Base-by-base conservation (phyloP, 2,797 vertebrate genomes). In the Geotria australis region DNA sequence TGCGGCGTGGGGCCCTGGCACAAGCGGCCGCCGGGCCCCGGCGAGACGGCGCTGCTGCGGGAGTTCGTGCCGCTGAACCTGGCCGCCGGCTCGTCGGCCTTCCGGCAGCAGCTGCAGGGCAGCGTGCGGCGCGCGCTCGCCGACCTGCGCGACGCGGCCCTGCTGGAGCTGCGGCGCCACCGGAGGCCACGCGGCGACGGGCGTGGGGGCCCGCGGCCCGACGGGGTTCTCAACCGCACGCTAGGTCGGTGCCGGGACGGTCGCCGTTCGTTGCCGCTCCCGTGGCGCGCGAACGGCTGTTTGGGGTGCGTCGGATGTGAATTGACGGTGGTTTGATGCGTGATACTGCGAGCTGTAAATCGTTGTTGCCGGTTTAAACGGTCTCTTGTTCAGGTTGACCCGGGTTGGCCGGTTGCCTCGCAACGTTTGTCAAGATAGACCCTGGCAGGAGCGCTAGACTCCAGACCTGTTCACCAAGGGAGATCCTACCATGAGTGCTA, bases 41-140 rank as follows among this genome's bases (percentile, higher is more conserved):
- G 70, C 61, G 0, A 86, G 63, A 38, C 78, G 60, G 56, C 2
- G 1, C 58, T 75, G 8, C 68, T 85, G 63, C 74, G 11, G 63
- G 63, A 46, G 46, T 85, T 83, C 58, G 66, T 91, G 61, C 76
- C 76, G 10, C 72, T 78, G 61, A 91, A 81, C 69, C 69, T 91
- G 10, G 85, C 78, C 63, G 74, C 75, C 0, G 76, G 80, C 60
- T 81, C 79, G 1, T 79, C 83, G 1, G 71, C 77, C 0, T 88
- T 86, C 61, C 79, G 83, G 46, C 83, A 91, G 62, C 77, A 81
- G 61, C 74, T 88, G 59, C 80, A 86, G 64, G 73, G 76, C 0
- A 70, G 59, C 0, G 60, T 83, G 60, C 74, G 65, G 63, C 81
- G 62, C 62, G 79, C 77, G 51, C 65, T 88, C 61, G 75, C 74